Evolutionary conservation across 2,888 invertebrate genomes (phyloP), one percentile per base, ranked within the genome.

Genomic region (Suillia variegata): DNA sequence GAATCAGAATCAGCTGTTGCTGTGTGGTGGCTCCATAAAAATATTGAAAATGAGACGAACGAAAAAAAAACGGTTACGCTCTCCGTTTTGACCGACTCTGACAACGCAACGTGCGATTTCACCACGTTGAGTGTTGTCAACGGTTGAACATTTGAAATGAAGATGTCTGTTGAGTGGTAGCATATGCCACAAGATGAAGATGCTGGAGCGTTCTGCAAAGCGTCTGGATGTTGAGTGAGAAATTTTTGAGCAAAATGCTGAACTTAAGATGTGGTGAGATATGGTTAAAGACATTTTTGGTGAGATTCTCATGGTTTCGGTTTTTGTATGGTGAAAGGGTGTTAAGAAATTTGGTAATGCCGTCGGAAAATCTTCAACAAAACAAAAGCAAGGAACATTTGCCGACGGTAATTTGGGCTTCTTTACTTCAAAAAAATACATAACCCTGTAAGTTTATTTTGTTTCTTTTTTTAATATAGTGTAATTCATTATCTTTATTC

Each of bases 191-290:
- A 26, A 26, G 26, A 26, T 26, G 26, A 26, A 26, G 26, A 26
- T 10, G 38, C n/a, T 38, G 31, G 31, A 31, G 31, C 31, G 6
- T 31, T n/a, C n/a, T n/a, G n/a, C n/a, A n/a, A n/a, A n/a, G n/a
- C n/a, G n/a, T n/a, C n/a, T n/a, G n/a, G n/a, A n/a, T n/a, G n/a
- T n/a, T n/a, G n/a, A n/a, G n/a, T n/a, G n/a, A n/a, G n/a, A n/a
- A n/a, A n/a, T n/a, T n/a, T n/a, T 45, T 45, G 45, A 45, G 17
- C 18, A 5, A 8, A 45, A 20, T 38, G 38, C n/a, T 45, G 33
- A 56, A 59, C 61, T 50, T 26, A 68, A 68, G 67, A 67, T 64
- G 67, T 68, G 66, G 62, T 67, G 66, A 64, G 61, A 56, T 59
- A 31, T 47, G 20, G 51, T 22, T n/a, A 12, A 64, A 64, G 64